phyloP scores from a whole-genome alignment of 2,113 vertebrate species.

The Amazona guildingii region DNA sequence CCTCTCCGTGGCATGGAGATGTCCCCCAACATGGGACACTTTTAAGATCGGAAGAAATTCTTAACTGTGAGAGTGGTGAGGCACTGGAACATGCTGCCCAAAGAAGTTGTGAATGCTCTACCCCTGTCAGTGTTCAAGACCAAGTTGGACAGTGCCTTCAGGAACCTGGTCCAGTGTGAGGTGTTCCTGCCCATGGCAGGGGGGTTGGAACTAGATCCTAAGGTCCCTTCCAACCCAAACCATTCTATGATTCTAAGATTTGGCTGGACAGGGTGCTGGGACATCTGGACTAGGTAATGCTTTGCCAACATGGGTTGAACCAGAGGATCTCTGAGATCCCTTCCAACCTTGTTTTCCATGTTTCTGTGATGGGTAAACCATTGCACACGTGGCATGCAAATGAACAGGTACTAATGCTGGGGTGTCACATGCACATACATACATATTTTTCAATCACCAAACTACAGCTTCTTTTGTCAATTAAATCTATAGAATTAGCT shows the following conservation, averaged over 20 bases:
- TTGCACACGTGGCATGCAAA: neutral
- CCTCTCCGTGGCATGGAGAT: no score
- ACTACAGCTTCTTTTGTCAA: neutral
- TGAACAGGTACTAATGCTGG: neutral
- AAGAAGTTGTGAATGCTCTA: neutral
- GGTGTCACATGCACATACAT: neutral
- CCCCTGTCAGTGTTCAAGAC: neutral
- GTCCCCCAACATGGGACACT: no score
- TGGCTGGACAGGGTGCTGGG: no score
- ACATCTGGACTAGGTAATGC: no score
- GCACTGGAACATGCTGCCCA: neutral
- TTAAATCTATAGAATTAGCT: neutral
- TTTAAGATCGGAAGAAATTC: neutral
- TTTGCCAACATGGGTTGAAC: no score
- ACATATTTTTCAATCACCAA: neutral
- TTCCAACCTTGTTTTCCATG: no score
- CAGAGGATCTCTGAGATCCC: no score
- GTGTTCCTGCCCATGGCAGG: neutral
- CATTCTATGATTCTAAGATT: no score
- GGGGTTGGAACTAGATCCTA: neutral
- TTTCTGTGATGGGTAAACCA: neutral
- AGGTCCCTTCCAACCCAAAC: neutral
- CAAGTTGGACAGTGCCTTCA: neutral
- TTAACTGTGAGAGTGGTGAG: neutral
- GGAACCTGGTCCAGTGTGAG: neutral